A percentile compares a stretch with the other conserved stretches of the same genome.
phyloP scores from a whole-genome alignment of 2,888 invertebrate species.

The Noctua comes region DNA sequence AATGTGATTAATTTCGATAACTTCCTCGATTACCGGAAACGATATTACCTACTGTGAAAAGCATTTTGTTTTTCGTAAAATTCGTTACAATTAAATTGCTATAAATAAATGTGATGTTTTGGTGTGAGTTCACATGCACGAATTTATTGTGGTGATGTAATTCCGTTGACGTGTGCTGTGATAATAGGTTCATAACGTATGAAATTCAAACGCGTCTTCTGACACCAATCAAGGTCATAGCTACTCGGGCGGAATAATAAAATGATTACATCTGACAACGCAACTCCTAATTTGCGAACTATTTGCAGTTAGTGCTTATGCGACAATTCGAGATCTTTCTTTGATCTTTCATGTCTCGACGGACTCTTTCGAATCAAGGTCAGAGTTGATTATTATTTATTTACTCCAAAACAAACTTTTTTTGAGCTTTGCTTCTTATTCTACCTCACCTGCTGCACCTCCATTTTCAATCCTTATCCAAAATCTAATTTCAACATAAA shows the following conservation, averaged over 20 bases:
- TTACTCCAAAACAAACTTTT: neutral
- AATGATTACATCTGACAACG: conserved; percentile 42
- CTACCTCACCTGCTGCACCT: too few species aligned
- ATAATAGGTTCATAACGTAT: conserved; percentile 68
- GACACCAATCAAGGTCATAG: conserved; percentile 75
- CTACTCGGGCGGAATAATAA: conserved; percentile 69
- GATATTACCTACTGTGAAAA: neutral
- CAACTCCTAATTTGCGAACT: conserved; percentile 20
- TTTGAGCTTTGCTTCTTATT: neutral
- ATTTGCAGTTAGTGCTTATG: neutral
- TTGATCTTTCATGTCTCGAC: neutral
- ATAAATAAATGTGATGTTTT: conserved; percentile 66
- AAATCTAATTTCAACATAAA: conserved; percentile 15
- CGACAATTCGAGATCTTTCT: neutral
- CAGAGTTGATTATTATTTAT: neutral
- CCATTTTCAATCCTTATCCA: neutral
- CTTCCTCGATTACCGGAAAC: conserved; percentile 17
- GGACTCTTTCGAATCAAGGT: neutral
- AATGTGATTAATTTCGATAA: conserved; percentile 17
- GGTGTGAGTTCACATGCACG: conserved; percentile 20
- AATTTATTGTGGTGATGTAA: conserved; percentile 66
- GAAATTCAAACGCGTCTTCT: conserved; percentile 61
- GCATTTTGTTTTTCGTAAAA: conserved; percentile 4
- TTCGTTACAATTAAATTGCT: conserved; percentile 39
- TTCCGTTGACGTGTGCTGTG: conserved; percentile 65